phyloP scores from a whole-genome alignment of 2,113 vertebrate genomes.

The Erythrocercus mccallii region DNA sequence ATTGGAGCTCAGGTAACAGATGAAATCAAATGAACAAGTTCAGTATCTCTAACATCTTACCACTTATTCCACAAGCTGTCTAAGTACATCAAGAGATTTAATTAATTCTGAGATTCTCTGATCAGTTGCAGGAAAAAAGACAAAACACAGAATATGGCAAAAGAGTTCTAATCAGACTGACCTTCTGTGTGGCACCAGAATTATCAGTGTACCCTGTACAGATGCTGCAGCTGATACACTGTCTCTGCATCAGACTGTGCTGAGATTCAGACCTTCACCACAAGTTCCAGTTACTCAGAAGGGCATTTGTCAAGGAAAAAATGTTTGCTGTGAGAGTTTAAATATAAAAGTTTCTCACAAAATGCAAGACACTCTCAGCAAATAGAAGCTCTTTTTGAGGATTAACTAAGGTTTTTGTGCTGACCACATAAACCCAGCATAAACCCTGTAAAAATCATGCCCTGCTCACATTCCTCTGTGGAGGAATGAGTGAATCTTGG shows the following conservation, averaged over 20 bases:
- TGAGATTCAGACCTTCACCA: neutral
- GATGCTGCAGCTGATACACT: neutral
- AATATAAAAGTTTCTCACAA: neutral
- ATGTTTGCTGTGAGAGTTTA: neutral
- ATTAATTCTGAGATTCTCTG: conserved; percentile 69
- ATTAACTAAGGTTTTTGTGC: neutral
- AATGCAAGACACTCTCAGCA: neutral
- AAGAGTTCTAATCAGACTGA: conserved; percentile 50
- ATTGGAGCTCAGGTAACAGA: conserved; percentile 71
- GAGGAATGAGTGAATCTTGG: neutral
- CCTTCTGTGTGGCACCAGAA: conserved; percentile 2
- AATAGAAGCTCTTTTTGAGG: neutral
- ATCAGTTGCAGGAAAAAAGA: conserved; percentile 44
- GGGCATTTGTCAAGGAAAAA: neutral
- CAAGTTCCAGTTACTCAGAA: neutral
- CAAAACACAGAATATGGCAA: conserved; percentile 45
- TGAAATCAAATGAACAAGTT: conserved; percentile 72
- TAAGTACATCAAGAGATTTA: conserved; percentile 64
- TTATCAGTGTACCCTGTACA: neutral
- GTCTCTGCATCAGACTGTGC: neutral
- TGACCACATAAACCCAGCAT: neutral
- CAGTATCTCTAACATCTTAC: conserved; percentile 61
- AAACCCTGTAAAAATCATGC: neutral
- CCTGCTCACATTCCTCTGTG: neutral
- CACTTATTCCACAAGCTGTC: conserved; percentile 63